phyloP scores from a whole-genome alignment of 2,113 vertebrate genomes.

The Geococcyx californianus region DNA sequence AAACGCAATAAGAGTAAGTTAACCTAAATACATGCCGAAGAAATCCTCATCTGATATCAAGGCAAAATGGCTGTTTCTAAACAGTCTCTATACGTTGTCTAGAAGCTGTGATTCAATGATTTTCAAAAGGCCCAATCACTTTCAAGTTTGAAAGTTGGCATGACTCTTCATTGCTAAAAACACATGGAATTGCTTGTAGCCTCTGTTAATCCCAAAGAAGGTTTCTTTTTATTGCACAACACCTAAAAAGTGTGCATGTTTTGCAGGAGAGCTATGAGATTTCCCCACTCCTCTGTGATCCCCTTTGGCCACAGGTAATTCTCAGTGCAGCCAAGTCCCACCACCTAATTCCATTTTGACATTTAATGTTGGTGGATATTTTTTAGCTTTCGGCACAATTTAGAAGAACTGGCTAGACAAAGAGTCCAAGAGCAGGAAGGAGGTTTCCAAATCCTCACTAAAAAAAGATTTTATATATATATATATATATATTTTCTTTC shows the following conservation, averaged over 20 bases:
- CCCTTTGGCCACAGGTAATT: background rate
- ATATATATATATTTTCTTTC: background rate
- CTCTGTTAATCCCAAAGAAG: background rate
- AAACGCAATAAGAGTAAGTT: background rate
- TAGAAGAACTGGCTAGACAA: background rate
- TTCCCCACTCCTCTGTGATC: background rate
- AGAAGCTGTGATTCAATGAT: background rate
- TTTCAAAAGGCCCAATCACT: background rate
- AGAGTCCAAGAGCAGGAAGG: background rate
- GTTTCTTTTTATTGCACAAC: background rate
- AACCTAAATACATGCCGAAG: background rate
- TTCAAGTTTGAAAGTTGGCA: background rate
- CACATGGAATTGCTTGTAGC: background rate
- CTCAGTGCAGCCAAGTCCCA: background rate
- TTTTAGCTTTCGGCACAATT: slow-evolving; percentile 16
- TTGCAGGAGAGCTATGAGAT: background rate
- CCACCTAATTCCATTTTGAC: background rate
- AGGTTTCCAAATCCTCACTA: background rate
- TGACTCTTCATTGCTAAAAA: background rate
- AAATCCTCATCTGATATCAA: background rate
- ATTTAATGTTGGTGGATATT: background rate
- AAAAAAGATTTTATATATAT: background rate
- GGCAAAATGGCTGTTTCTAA: background rate
- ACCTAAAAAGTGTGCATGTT: background rate
- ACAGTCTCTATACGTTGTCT: background rate